Conservation (phyloP, 2,888 invertebrate species). For the Argynnis bischoffii region DNA sequence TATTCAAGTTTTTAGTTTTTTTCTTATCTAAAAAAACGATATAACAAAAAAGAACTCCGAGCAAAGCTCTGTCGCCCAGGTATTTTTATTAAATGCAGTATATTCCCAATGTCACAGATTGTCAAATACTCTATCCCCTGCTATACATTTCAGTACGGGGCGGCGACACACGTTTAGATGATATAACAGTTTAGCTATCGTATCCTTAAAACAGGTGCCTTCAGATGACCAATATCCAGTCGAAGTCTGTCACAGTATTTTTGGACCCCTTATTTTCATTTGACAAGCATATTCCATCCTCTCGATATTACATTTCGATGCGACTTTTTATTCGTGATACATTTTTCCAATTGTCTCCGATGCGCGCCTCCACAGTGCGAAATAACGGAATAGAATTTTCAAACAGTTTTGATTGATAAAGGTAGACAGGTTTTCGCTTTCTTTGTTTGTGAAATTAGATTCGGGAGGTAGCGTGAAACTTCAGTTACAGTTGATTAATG, state of each 20-base stretch:
- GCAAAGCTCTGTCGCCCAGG: too few relatives aligned
- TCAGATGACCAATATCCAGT: constrained; percentile 77
- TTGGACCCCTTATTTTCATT: constrained; percentile 80
- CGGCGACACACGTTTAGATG: constrained; percentile 62
- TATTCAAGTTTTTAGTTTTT: too few relatives aligned
- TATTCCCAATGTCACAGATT: too few relatives aligned
- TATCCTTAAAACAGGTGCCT: constrained; percentile 61
- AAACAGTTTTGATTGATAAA: constrained; percentile 82
- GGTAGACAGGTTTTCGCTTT: constrained; percentile 80
- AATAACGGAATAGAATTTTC: constrained; percentile 80
- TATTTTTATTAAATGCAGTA: too few relatives aligned
- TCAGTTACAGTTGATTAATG: constrained; percentile 79
- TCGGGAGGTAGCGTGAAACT: constrained; percentile 74
- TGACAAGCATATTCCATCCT: constrained; percentile 78
- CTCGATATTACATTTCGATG: constrained; percentile 80
- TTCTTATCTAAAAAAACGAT: too few relatives aligned
- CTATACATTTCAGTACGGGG: constrained; percentile 61
- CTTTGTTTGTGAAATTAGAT: constrained; percentile 81
- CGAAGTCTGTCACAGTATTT: constrained; percentile 78
- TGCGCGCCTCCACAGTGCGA: constrained; percentile 68
- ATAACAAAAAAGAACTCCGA: too few relatives aligned
- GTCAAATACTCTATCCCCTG: constrained; percentile 51
- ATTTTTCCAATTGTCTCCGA: constrained; percentile 79
- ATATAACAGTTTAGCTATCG: constrained; percentile 70
- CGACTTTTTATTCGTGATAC: constrained; percentile 80